Evolutionary conservation across 2,113 vertebrate genomes (phyloP).

Genomic region (Terrapene triunguis): DNA sequence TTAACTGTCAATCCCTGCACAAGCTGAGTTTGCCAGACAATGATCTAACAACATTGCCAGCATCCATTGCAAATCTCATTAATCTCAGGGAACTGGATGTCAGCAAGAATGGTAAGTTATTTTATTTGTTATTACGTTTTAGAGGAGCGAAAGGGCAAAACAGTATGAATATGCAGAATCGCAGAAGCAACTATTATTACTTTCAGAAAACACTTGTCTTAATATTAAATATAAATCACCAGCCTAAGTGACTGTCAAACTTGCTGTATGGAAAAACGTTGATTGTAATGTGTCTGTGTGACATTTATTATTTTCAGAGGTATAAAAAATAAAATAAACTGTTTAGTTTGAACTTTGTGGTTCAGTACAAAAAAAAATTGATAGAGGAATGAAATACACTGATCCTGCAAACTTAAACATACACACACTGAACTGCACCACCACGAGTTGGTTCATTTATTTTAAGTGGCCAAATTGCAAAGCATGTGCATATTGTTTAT

Average conservation of each 20-base stretch:
- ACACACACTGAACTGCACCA: not conserved
- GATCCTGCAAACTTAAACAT: not conserved
- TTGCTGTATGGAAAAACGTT: not conserved
- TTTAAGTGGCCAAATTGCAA: not conserved
- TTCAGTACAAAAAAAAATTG: not conserved
- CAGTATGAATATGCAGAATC: not conserved
- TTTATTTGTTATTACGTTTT: conserved; percentile 15
- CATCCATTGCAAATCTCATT: conserved; percentile 97
- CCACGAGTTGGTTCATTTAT: not conserved
- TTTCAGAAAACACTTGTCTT: not conserved
- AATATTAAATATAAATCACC: conserved; percentile 12
- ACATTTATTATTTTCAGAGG: not conserved
- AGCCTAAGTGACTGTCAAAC: not conserved
- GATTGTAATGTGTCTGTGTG: not conserved
- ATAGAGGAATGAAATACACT: not conserved
- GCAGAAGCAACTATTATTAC: conserved; percentile 1
- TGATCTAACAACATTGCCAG: conserved; percentile 93
- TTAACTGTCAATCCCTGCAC: conserved; percentile 97
- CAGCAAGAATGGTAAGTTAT: conserved; percentile 98
- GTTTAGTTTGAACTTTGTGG: not conserved
- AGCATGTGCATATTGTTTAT: not conserved
- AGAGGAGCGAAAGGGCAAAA: conserved; percentile 20
- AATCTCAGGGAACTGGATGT: conserved; percentile 99
- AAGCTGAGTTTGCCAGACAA: conserved; percentile 99
- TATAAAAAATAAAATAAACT: not conserved